Conservation (phyloP, 2,888 invertebrate genomes). For the Deroplatys truncata region DNA sequence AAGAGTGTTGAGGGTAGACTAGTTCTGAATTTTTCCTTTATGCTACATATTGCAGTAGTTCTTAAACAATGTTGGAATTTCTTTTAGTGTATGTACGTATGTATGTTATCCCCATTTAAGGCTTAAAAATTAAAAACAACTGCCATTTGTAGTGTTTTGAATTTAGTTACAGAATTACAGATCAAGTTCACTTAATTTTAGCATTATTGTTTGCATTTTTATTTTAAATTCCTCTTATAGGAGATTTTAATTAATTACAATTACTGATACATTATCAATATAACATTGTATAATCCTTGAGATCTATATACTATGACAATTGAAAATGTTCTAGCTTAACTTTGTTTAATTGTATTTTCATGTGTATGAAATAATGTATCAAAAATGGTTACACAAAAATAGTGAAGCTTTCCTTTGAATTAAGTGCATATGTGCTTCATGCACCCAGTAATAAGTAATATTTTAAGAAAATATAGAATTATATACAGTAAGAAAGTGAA, state of each 20-base stretch:
- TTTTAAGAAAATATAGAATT: not conserved
- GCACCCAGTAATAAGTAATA: not conserved
- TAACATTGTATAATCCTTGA: constrained; percentile 4
- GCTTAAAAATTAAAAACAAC: not conserved
- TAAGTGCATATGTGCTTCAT: not conserved
- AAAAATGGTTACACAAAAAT: not conserved
- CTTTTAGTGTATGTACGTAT: not conserved
- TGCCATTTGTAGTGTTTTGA: not conserved
- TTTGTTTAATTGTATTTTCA: constrained; percentile 11
- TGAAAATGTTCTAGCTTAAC: constrained; percentile 12
- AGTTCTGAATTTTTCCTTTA: not conserved
- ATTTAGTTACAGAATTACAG: not conserved
- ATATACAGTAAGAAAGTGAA: not conserved
- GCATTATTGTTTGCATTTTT: not conserved
- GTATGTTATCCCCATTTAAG: not conserved
- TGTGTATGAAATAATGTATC: constrained; percentile 3
- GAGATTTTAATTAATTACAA: not conserved
- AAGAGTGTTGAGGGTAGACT: not conserved
- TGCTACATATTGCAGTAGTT: not conserved
- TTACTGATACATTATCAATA: constrained; percentile 1
- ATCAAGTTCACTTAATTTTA: not conserved
- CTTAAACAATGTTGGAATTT: not conserved
- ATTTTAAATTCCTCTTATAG: not conserved
- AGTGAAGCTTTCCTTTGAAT: not conserved
- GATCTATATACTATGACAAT: not conserved